Conservation (phyloP, 2,797 vertebrate species). For the Balearica regulorum region DNA sequence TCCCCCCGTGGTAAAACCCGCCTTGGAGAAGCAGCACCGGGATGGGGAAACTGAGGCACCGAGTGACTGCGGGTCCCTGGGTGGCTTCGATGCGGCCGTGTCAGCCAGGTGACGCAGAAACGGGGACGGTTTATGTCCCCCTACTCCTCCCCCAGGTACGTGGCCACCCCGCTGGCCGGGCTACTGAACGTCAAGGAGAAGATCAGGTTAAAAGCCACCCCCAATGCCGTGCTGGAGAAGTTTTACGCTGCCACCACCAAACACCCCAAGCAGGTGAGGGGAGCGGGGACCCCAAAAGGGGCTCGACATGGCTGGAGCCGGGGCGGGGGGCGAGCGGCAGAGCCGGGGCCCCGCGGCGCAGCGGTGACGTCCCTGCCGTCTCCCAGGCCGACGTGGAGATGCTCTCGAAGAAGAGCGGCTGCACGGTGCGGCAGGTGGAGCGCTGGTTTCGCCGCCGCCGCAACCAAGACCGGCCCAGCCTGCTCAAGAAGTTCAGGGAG, state of each 20-base stretch:
- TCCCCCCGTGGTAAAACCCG: neutral
- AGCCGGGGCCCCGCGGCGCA: fast-evolving
- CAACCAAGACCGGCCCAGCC: constrained; percentile 91
- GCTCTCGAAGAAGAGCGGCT: constrained; percentile 81
- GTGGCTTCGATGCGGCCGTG: neutral
- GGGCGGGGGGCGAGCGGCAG: neutral
- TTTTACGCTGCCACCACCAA: constrained; percentile 83
- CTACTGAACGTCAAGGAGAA: constrained; percentile 89
- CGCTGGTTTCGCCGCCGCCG: constrained; percentile 92
- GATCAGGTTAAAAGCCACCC: constrained; percentile 79
- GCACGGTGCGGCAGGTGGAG: constrained; percentile 85
- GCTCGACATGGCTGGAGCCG: fast-evolving
- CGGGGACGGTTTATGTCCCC: fast-evolving
- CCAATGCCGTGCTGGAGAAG: constrained; percentile 83
- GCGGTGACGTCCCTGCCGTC: fast-evolving
- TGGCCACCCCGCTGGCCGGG: constrained; percentile 85
- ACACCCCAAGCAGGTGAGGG: constrained; percentile 85
- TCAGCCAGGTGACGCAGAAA: fast-evolving
- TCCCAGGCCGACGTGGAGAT: constrained; percentile 80
- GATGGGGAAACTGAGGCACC: fast-evolving
- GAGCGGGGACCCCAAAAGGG: neutral
- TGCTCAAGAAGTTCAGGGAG: constrained; percentile 94
- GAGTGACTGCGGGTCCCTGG: fast-evolving
- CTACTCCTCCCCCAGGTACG: constrained; percentile 70
- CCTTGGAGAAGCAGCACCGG: fast-evolving